Percentiles rank a stretch among this genome's conserved stretches.
These are phyloP conservation scores for Bombylius major DNA, from an alignment of 2,888 invertebrate species.

Conservation along the genomic window DNA sequence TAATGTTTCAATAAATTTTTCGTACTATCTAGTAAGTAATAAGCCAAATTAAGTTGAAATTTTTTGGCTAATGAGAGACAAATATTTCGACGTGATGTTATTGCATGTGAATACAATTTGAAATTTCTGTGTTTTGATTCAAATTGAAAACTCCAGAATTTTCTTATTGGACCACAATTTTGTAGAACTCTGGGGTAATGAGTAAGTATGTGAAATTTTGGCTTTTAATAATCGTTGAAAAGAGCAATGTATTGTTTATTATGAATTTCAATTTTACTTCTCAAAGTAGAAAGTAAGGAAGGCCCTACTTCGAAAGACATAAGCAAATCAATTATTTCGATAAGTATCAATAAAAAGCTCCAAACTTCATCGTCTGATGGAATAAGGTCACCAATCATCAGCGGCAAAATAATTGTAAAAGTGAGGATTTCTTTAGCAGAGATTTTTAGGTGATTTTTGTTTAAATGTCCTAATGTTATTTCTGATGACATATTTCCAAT, in stretches of 20 bases:
- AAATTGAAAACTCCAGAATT: conserved; percentile 13
- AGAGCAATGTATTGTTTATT: conserved; percentile 10
- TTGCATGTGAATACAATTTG: conserved; percentile 17
- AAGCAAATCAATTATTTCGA: conserved; percentile 18
- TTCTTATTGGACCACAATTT: conserved; percentile 13
- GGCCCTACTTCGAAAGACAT: conserved; percentile 6
- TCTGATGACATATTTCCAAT: conserved; percentile 3
- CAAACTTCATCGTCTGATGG: conserved; percentile 17
- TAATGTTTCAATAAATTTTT: not conserved
- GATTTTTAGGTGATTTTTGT: conserved; percentile 1
- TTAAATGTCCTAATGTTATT: not conserved
- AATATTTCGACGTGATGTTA: conserved; percentile 19
- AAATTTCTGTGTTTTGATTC: conserved; percentile 16
- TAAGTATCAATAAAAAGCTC: conserved; percentile 15
- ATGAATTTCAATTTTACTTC: conserved; percentile 9
- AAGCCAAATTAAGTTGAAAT: conserved; percentile 16
- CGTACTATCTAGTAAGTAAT: conserved; percentile 1
- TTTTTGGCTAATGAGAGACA: conserved; percentile 16
- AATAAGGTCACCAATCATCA: conserved; percentile 19
- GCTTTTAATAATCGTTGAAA: conserved; percentile 18
- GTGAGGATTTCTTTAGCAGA: conserved; percentile 19
- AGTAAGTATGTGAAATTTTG: conserved; percentile 15
- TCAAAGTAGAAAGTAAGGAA: conserved; percentile 7
- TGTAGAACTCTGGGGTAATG: conserved; percentile 15
- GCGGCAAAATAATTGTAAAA: conserved; percentile 14